phyloP scores from a whole-genome alignment of 64 coral and sea anemone genomes.

The Orbicella faveolata region DNA sequence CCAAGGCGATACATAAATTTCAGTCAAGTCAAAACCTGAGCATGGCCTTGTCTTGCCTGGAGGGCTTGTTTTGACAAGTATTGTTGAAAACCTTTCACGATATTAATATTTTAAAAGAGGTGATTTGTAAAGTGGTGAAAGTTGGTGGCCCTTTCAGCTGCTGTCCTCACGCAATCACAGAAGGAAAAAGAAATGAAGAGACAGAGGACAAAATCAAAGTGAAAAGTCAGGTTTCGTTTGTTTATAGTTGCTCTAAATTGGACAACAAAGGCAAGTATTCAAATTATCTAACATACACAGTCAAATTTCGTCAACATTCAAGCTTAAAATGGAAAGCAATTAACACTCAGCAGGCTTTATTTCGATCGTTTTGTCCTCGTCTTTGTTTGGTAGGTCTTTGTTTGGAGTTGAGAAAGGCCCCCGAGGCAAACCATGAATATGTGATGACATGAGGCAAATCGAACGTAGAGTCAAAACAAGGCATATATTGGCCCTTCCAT shows the following conservation, averaged over 20 bases:
- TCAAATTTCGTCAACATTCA: conserved; percentile 49
- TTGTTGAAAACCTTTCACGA: conserved; percentile 52
- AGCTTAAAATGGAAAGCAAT: conserved; percentile 49
- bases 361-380: conserved; percentile 24
- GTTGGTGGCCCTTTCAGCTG: conserved; percentile 38
- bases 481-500: neutral
- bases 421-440: conserved; percentile 35
- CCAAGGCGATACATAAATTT: conserved; percentile 25
- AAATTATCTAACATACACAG: conserved; percentile 46
- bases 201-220: neutral
- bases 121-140: conserved; percentile 49
- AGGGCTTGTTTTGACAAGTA: conserved; percentile 51
- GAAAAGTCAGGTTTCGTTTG: conserved; percentile 15
- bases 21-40: conserved; percentile 26
- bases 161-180: conserved; percentile 26
- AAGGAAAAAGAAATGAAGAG: neutral
- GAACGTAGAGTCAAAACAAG: conserved; percentile 15
- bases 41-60: conserved; percentile 13
- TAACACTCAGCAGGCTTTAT: conserved; percentile 42
- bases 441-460: neutral
- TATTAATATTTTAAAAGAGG: conserved; percentile 58
- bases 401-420: conserved; percentile 16
- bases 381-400: conserved; percentile 17
- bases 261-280: conserved; percentile 49
- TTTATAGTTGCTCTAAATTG: conserved; percentile 43